Percentiles rank a stretch among this genome's conserved stretches.
Evolutionary conservation across 2,113 vertebrate species (phyloP).

Genomic region (Platysternon megacephalum): DNA sequence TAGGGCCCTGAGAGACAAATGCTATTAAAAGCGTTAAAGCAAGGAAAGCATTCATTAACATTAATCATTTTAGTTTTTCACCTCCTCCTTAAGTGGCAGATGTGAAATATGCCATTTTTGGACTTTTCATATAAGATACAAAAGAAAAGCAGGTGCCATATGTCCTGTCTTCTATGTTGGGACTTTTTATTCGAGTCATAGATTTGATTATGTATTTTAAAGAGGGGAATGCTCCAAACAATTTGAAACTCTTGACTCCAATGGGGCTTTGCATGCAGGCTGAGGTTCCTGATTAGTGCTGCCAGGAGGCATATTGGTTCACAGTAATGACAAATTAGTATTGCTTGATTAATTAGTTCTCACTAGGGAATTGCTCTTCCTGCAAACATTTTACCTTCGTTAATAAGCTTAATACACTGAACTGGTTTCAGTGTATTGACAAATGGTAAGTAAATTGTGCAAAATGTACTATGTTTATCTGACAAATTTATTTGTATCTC

Average conservation of each 20-base stretch:
- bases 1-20: neutral
- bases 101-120: neutral
- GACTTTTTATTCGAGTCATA: neutral
- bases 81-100: neutral
- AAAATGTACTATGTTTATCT: constrained; percentile 14
- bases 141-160: neutral
- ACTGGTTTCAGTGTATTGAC: constrained; percentile 25
- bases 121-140: neutral
- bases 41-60: neutral
- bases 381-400: constrained; percentile 57
- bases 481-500: constrained; percentile 34
- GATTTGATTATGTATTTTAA: neutral
- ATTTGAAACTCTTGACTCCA: constrained; percentile 9
- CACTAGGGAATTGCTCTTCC: constrained; percentile 48
- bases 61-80: neutral
- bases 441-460: constrained; percentile 50
- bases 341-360: constrained; percentile 62
- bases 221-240: neutral
- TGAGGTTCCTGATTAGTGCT: constrained; percentile 40
- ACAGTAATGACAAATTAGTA: constrained; percentile 55
- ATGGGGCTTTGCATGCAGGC: constrained; percentile 14
- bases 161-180: neutral
- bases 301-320: constrained; percentile 29
- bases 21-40: neutral
- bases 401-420: constrained; percentile 27